Evolutionary conservation across 2,113 vertebrate species (phyloP).

Genomic region (Chlamydotis undulata): DNA sequence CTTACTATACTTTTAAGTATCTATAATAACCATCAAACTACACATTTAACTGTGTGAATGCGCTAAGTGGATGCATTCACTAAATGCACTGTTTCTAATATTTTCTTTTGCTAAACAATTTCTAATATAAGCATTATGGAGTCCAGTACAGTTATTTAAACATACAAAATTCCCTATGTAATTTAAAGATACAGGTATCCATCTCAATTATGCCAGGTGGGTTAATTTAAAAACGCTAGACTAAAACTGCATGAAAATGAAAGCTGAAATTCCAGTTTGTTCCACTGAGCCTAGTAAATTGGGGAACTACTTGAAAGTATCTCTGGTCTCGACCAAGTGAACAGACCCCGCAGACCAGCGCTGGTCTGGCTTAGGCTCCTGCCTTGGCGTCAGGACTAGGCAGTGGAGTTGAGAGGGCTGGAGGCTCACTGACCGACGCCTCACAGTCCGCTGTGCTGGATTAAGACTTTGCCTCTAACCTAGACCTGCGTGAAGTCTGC

Average conservation of each 20-base stretch:
- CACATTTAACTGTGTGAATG: slow-evolving; percentile 78
- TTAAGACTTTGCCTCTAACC: neutral
- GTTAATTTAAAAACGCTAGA: slow-evolving; percentile 65
- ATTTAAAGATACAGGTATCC: slow-evolving; percentile 78
- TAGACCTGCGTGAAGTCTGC: neutral
- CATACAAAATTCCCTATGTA: slow-evolving; percentile 78
- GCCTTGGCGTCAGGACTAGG: neutral
- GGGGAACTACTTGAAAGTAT: slow-evolving; percentile 12
- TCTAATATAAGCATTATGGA: slow-evolving; percentile 82
- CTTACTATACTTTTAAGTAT: slow-evolving; percentile 77
- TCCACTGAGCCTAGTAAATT: slow-evolving; percentile 20
- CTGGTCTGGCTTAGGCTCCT: neutral
- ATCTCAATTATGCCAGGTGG: slow-evolving; percentile 66
- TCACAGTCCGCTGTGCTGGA: neutral
- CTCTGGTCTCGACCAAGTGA: neutral
- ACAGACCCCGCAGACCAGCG: neutral
- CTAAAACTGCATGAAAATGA: slow-evolving; percentile 60
- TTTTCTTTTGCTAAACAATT: slow-evolving; percentile 80
- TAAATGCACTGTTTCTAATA: slow-evolving; percentile 78
- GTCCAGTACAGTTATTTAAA: slow-evolving; percentile 78
- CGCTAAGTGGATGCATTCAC: slow-evolving; percentile 75
- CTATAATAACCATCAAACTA: slow-evolving; percentile 82
- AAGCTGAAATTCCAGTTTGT: slow-evolving; percentile 71
- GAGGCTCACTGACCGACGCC: neutral
- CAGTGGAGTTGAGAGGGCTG: neutral